These are phyloP conservation scores for Xenus cinereus DNA, from an alignment of 2,113 vertebrate species.

Conservation along the genomic window DNA sequence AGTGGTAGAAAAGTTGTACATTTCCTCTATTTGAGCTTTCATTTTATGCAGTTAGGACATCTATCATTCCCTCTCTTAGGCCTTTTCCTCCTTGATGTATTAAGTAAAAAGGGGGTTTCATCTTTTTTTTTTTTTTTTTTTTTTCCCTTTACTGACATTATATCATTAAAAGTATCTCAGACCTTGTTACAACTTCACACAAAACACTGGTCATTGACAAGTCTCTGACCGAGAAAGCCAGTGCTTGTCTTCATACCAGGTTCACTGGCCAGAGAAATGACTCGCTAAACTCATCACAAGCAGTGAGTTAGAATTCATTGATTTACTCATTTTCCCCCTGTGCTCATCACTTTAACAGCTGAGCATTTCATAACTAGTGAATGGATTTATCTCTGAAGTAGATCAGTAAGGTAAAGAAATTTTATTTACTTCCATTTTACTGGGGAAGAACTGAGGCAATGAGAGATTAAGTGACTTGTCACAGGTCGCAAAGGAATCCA, in stretches of 20 bases:
- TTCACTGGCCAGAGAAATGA: neutral
- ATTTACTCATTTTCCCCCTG: conserved; percentile 36
- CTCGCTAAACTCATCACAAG: neutral
- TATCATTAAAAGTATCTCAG: conserved; percentile 4
- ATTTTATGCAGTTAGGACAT: neutral
- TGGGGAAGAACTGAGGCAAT: conserved; percentile 18
- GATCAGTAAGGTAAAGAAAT: conserved; percentile 7
- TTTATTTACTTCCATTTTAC: conserved; percentile 53
- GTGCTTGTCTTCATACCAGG: neutral
- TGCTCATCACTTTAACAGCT: conserved; percentile 13
- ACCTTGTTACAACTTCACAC: neutral
- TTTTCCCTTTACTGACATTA: neutral
- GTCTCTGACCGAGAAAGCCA: neutral
- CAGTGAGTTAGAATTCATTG: conserved; percentile 5
- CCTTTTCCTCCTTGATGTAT: conserved; percentile 9
- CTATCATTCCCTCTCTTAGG: neutral
- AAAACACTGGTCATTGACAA: neutral
- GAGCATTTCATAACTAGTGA: conserved; percentile 50
- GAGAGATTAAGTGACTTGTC: conserved; percentile 58
- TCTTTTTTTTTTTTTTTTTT: neutral
- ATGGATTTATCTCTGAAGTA: conserved; percentile 36
- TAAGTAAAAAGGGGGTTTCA: neutral
- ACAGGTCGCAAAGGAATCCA: conserved; percentile 34
- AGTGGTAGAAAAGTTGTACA: neutral
- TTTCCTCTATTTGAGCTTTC: neutral